Evolutionary conservation across 2,113 vertebrate species (phyloP).

Genomic region (Prinia subflava): DNA sequence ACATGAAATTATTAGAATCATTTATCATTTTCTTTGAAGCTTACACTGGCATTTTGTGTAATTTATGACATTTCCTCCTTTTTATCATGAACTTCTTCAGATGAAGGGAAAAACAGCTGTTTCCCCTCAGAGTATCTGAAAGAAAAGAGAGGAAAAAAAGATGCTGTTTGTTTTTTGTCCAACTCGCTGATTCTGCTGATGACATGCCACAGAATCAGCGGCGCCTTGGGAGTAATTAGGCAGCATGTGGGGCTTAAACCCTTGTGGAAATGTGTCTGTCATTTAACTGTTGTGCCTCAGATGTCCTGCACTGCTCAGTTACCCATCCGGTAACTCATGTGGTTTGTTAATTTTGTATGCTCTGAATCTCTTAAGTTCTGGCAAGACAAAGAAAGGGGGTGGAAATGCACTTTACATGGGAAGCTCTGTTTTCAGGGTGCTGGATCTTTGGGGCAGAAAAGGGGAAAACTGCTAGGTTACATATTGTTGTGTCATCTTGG

Average conservation of each 20-base stretch:
- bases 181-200: conserved; percentile 59
- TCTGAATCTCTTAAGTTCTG: not conserved
- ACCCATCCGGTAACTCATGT: conserved; percentile 36
- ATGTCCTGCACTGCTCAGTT: conserved; percentile 58
- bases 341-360: not conserved
- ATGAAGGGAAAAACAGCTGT: conserved; percentile 73
- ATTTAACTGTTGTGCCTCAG: conserved; percentile 57
- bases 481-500: not conserved
- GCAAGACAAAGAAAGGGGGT: not conserved
- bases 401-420: not conserved
- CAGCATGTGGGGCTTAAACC: conserved; percentile 59
- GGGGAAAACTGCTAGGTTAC: not conserved
- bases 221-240: conserved; percentile 43
- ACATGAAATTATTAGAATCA: conserved; percentile 78
- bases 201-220: conserved; percentile 61
- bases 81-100: conserved; percentile 72
- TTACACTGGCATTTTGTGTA: conserved; percentile 75
- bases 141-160: conserved; percentile 62
- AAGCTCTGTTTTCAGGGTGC: not conserved
- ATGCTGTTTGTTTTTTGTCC: conserved; percentile 67
- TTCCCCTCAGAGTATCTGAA: conserved; percentile 67
- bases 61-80: conserved; percentile 77
- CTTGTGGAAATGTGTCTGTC: conserved; percentile 52
- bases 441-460: not conserved
- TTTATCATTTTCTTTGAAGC: conserved; percentile 81